Evolutionary conservation across 2,888 invertebrate species (phyloP).

Genomic region (Antheraea yamamai): DNA sequence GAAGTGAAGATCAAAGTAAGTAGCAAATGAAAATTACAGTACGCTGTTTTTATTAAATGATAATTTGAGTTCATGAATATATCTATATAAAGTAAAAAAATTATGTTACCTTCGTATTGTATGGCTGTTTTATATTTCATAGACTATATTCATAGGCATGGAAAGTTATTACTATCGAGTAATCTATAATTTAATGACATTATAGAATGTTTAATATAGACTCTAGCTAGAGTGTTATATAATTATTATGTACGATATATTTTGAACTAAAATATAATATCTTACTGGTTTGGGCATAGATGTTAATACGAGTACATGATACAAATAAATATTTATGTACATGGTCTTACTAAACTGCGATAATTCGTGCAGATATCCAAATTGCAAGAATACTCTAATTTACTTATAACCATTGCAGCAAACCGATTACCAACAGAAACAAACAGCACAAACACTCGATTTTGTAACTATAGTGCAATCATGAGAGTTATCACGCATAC

Average conservation of each 20-base stretch:
- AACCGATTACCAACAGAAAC: too few species aligned
- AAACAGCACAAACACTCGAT: too few species aligned
- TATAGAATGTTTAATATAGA: not conserved
- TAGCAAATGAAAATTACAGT: not conserved
- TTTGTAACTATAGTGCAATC: too few species aligned
- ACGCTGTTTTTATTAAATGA: not conserved
- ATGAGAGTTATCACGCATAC: too few species aligned
- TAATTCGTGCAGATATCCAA: too few species aligned
- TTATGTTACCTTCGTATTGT: too few species aligned
- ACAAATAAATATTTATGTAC: too few species aligned
- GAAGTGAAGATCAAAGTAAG: not conserved
- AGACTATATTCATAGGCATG: not conserved
- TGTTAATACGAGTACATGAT: not conserved
- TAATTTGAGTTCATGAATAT: not conserved
- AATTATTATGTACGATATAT: not conserved
- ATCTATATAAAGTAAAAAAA: not conserved
- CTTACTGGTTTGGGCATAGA: not conserved
- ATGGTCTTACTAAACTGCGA: too few species aligned
- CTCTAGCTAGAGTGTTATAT: not conserved
- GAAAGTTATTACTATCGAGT: not conserved
- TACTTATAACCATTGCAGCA: too few species aligned
- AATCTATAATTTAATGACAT: not conserved
- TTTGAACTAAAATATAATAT: not conserved
- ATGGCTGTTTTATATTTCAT: not conserved
- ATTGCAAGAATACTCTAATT: too few species aligned